phyloP scores from a whole-genome alignment of 2,888 invertebrate species.

The Nasonovia ribisnigri region DNA sequence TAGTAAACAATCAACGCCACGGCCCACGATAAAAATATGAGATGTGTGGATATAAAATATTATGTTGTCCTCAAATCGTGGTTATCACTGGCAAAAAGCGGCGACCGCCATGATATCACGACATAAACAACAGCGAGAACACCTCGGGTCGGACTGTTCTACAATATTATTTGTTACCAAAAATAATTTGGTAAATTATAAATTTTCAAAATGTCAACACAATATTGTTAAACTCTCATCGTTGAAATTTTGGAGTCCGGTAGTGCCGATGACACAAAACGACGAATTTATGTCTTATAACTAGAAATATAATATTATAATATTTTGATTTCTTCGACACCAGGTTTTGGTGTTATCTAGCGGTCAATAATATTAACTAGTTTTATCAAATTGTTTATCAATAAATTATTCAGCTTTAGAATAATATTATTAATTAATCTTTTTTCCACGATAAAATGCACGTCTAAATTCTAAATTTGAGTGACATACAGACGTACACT shows the following conservation, averaged over 20 bases:
- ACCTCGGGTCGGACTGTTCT: background rate
- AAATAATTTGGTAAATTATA: background rate
- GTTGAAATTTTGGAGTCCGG: background rate
- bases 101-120: background rate
- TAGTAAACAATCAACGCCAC: background rate
- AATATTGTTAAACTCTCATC: background rate
- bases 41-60: background rate
- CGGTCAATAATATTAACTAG: background rate
- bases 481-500: background rate
- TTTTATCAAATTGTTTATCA: background rate
- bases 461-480: background rate
- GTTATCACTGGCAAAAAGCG: background rate
- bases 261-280: background rate
- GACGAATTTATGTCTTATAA: background rate
- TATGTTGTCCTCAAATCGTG: background rate
- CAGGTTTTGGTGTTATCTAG: background rate
- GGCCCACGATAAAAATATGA: background rate
- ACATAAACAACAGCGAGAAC: background rate
- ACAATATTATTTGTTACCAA: background rate
- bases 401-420: background rate
- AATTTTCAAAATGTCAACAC: background rate
- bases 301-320: background rate
- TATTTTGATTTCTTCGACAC: background rate
- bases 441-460: background rate
- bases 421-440: no score